Evolutionary conservation across 2,113 vertebrate species (phyloP), one percentile per base, ranked within the genome.

Genomic region (Cettia cetti): DNA sequence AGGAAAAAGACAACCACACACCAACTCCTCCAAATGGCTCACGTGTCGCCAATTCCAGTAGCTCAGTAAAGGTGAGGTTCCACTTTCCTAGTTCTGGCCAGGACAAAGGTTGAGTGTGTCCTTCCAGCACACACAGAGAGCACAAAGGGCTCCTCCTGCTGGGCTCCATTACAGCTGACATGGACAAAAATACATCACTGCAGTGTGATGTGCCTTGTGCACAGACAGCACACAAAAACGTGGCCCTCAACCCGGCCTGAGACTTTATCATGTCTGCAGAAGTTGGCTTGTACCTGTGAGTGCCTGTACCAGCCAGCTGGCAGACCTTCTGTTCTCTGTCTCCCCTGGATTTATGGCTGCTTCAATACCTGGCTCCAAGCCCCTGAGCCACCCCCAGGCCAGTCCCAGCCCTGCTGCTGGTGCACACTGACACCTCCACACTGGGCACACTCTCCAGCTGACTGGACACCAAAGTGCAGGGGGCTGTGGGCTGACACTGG

Each of bases 121-220:
- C 33, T 59, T 86, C 27, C n/a, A 84, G 69, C 20, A 50, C n/a
- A 16, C 8, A 59, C 6, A 49, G 17, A 35, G 26, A 61, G n/a
- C 45, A 78, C 9, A 2, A 65, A 61, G 45, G n/a, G 17, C 44
- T 64, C 65, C 31, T 59, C 12, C 0, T n/a, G 13, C 52, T 50
- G 31, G 7, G 39, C 44, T 64, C 65, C 31, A 27, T 16, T 14
- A 15, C 2, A 37, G 59, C 87, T 64, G 45, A 52, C 13, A 13
- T 15, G 42, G 45, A 70, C 64, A 61, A 3, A 89, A 39, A 19
- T 3, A 6, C 4, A 0, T 23, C 44, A 19, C 15, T 33, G 47
- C 44, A 76, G 53, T 1, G 11, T 15, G 39, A 28, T 0, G 0
- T 30, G 40, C 52, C 76, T 49, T 3, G 0, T 18, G 76, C 81